These are phyloP conservation scores for Falco biarmicus DNA, from an alignment of 2,797 vertebrate genomes.

Conservation along the genomic window DNA sequence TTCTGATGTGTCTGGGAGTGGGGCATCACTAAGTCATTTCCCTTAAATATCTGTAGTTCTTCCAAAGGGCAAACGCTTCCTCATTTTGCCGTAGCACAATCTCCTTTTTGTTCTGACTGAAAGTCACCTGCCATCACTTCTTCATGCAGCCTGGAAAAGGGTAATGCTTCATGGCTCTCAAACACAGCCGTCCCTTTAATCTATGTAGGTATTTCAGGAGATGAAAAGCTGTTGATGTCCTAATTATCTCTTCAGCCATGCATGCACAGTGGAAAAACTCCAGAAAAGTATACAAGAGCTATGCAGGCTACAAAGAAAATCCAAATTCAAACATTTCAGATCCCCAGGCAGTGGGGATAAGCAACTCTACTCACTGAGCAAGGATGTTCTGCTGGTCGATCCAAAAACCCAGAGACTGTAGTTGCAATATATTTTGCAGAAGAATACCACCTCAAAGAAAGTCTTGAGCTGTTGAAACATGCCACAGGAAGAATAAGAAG, in stretches of 20 bases:
- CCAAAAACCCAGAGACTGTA: neutral
- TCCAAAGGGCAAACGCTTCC: neutral
- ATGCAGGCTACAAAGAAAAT: neutral
- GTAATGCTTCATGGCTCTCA: neutral
- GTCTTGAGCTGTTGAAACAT: neutral
- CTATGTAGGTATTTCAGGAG: neutral
- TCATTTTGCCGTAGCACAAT: neutral
- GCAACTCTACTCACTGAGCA: neutral
- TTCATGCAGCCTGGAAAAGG: neutral
- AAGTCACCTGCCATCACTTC: neutral
- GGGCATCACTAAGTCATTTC: neutral
- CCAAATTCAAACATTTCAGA: neutral
- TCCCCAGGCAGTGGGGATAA: neutral
- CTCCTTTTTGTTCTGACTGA: neutral
- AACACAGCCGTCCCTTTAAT: neutral
- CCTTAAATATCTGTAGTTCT: neutral
- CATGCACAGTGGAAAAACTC: neutral
- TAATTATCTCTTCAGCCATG: neutral
- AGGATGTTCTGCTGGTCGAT: neutral
- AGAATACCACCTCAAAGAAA: neutral
- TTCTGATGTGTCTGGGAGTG: neutral
- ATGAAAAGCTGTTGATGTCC: neutral
- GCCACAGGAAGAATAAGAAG: neutral
- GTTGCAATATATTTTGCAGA: neutral
- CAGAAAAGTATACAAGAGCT: neutral